phyloP scores from a whole-genome alignment of 2,888 invertebrate genomes.

The Therioaphis trifolii region DNA sequence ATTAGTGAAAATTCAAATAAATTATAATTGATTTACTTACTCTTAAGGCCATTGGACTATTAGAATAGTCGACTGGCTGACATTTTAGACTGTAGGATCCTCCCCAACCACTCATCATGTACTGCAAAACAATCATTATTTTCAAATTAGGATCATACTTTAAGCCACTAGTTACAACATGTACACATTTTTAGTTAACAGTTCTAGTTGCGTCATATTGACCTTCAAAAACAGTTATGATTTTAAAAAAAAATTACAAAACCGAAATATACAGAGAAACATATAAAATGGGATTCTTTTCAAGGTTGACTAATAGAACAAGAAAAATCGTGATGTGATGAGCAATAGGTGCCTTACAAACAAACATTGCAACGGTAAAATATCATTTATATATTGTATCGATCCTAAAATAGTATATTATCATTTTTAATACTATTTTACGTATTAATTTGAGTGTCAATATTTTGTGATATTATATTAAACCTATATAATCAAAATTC shows the following conservation, averaged over 20 bases:
- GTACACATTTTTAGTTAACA: neutral
- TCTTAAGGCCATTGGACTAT: slow-evolving; percentile 71
- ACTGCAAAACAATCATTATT: slow-evolving; percentile 67
- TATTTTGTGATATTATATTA: too few species aligned
- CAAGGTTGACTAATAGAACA: neutral
- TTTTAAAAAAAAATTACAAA: neutral
- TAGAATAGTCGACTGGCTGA: slow-evolving; percentile 73
- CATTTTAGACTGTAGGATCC: slow-evolving; percentile 72
- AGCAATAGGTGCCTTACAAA: too few species aligned
- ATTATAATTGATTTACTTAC: slow-evolving; percentile 69
- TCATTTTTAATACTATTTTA: too few species aligned
- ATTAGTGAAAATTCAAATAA: too few species aligned
- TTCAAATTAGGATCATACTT: neutral
- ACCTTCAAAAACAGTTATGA: neutral
- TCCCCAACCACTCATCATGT: slow-evolving; percentile 71
- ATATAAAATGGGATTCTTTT: neutral
- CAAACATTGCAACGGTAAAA: neutral
- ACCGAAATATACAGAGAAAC: neutral
- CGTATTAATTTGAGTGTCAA: too few species aligned
- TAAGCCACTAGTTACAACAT: neutral
- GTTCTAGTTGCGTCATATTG: neutral
- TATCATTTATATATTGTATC: too few species aligned
- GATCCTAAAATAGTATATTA: too few species aligned
- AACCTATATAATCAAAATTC: neutral
- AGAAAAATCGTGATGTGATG: slow-evolving; percentile 14